Percentiles rank a stretch among this genome's conserved stretches.
phyloP scores from a whole-genome alignment of 2,113 vertebrate species.

The Passer domesticus region DNA sequence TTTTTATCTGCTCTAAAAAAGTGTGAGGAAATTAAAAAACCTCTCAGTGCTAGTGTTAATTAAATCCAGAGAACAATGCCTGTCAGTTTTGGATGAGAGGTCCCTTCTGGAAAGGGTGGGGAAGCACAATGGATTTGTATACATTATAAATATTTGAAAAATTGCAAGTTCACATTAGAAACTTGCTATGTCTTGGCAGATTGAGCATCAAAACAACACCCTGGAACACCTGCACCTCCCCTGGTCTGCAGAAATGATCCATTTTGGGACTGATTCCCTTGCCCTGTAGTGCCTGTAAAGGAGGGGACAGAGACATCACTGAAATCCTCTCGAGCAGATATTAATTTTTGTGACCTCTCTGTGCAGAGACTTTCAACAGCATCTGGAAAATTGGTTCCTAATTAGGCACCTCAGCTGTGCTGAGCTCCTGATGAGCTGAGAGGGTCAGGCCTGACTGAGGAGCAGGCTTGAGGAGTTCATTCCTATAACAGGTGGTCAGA shows the following conservation, averaged over 20 bases:
- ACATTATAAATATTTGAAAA: background rate
- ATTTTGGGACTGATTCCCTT: background rate
- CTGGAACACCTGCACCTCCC: background rate
- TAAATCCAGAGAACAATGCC: background rate
- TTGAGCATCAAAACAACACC: accelerated
- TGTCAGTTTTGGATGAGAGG: background rate
- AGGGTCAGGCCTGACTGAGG: background rate
- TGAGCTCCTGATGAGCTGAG: background rate
- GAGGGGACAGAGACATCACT: background rate
- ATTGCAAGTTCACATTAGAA: background rate
- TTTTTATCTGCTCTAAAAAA: background rate
- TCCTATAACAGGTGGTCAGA: background rate
- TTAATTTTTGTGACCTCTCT: background rate
- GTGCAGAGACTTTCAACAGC: background rate
- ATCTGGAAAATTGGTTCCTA: background rate
- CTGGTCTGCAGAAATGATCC: background rate
- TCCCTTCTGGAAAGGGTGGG: background rate
- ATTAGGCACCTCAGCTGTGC: background rate
- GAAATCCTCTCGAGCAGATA: background rate
- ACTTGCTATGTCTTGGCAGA: background rate
- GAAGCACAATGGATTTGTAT: background rate
- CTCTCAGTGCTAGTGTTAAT: background rate
- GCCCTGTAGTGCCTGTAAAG: background rate
- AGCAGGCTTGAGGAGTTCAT: background rate
- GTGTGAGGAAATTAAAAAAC: accelerated